phyloP scores from a whole-genome alignment of 2,113 vertebrate genomes.

The Pterophyllum scalare region DNA sequence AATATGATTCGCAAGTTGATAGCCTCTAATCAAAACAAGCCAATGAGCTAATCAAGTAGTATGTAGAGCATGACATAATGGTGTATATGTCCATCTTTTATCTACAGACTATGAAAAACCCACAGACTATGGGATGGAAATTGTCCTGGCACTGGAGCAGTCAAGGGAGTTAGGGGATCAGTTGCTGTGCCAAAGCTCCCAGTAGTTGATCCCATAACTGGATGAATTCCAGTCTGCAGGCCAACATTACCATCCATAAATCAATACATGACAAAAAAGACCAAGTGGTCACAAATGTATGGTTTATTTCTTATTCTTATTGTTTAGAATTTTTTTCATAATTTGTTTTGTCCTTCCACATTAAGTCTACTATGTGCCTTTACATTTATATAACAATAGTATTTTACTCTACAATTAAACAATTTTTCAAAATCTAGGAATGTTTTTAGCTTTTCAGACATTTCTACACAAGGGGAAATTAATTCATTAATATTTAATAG shows the following conservation, averaged over 20 bases:
- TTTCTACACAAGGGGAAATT: too few species aligned
- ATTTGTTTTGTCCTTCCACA: accelerated
- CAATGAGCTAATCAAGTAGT: neutral
- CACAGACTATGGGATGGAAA: neutral
- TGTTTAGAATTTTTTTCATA: neutral
- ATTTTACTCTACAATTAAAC: too few species aligned
- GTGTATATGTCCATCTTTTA: too few species aligned
- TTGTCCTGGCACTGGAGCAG: neutral
- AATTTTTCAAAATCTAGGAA: too few species aligned
- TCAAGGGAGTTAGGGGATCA: neutral
- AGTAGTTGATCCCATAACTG: neutral
- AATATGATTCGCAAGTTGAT: neutral
- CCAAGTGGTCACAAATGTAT: neutral
- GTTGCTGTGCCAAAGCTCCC: neutral
- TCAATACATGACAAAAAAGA: neutral
- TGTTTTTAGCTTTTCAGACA: too few species aligned
- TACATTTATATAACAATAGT: too few species aligned
- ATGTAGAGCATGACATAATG: too few species aligned
- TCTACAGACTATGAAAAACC: neutral
- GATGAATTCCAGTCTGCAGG: neutral
- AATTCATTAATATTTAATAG: neutral
- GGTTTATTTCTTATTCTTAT: neutral
- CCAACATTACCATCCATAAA: neutral
- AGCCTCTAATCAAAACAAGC: accelerated
- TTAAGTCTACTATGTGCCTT: neutral